Evolutionary conservation across 2,113 vertebrate species (phyloP).

Genomic region (Proteles cristata): DNA sequence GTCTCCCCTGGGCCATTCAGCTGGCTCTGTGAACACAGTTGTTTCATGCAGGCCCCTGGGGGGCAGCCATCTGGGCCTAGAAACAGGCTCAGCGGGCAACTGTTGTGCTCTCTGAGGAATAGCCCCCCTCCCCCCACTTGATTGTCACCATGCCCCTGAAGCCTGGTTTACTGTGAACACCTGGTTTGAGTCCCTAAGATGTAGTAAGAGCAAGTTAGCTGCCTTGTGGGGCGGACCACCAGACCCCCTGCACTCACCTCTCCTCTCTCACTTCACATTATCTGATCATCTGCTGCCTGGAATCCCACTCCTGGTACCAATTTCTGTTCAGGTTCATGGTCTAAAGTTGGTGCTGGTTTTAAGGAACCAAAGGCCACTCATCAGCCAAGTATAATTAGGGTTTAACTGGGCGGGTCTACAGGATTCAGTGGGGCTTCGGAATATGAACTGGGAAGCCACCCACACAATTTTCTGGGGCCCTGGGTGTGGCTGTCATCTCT

Average conservation of each 20-base stretch:
- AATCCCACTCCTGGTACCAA: not conserved
- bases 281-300: not conserved
- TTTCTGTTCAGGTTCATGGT: not conserved
- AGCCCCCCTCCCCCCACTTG: not conserved
- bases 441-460: not conserved
- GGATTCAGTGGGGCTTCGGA: too few relatives aligned
- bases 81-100: not conserved
- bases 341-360: not conserved
- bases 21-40: not conserved
- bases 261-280: not conserved
- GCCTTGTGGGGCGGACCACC: not conserved
- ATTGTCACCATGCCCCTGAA: not conserved
- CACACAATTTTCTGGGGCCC: not conserved
- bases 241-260: not conserved
- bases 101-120: not conserved
- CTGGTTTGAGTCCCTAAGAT: not conserved
- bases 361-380: conserved; percentile 13
- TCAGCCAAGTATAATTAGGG: not conserved
- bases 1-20: not conserved
- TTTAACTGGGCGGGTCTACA: not conserved
- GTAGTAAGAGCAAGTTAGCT: not conserved
- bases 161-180: not conserved
- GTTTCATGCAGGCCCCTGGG: not conserved
- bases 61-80: not conserved
- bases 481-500: not conserved